Percentiles rank a stretch among this genome's conserved stretches.
phyloP scores from a whole-genome alignment of 1,140 invertebrate species.

The Drosophila micromelanica region DNA sequence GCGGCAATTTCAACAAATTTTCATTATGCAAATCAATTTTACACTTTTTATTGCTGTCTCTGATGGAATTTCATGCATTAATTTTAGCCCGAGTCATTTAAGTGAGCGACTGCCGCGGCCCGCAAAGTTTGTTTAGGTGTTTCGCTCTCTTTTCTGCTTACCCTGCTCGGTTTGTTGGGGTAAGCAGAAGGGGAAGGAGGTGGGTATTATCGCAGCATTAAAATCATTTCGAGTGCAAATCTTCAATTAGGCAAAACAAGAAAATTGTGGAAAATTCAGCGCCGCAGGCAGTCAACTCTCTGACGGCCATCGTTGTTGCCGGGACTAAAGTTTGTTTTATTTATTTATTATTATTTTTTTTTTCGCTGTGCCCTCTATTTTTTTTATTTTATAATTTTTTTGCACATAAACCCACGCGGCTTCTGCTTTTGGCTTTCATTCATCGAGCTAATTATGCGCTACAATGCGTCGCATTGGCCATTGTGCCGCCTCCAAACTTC shows the following conservation, averaged over 20 bases:
- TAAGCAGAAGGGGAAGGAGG: too few species aligned
- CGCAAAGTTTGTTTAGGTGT: constrained; percentile 63
- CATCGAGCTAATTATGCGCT: constrained; percentile 77
- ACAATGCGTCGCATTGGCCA: constrained; percentile 68
- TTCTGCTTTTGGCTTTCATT: constrained; percentile 61
- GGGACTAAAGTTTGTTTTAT: constrained; percentile 32
- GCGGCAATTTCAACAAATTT: constrained; percentile 61
- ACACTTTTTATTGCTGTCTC: constrained; percentile 58
- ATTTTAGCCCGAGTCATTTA: constrained; percentile 49
- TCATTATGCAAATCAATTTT: constrained; percentile 79
- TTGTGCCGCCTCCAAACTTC: constrained; percentile 50
- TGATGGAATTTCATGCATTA: constrained; percentile 62
- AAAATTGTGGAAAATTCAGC: constrained; percentile 55
- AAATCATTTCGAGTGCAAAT: constrained; percentile 74
- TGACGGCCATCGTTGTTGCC: constrained; percentile 8
- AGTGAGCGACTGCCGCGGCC: constrained; percentile 30
- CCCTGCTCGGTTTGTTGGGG: constrained; percentile 1
- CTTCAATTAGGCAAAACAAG: constrained; percentile 64
- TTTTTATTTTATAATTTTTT: constrained; percentile 30
- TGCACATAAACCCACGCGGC: constrained; percentile 27
- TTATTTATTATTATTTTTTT: background rate
- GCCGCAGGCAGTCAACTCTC: constrained; percentile 28
- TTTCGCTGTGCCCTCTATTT: constrained; percentile 14
- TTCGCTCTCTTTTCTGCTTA: background rate
- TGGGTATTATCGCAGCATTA: constrained; percentile 37